Percentiles rank a stretch among this genome's conserved stretches.
These are phyloP conservation scores for Muscina levida DNA, from an alignment of 2,888 invertebrate species.

Conservation along the genomic window DNA sequence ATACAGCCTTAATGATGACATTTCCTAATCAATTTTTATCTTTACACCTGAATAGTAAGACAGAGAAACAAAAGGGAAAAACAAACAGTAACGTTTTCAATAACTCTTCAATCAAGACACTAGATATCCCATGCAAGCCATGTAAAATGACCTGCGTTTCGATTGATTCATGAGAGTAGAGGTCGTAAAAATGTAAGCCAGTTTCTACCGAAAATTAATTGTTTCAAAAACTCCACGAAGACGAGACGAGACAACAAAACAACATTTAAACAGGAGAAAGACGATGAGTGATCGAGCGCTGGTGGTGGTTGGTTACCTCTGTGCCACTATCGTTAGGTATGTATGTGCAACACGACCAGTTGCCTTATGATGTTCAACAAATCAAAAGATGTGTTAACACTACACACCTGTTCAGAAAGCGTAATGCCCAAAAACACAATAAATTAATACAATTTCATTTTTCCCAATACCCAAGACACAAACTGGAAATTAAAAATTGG, in stretches of 20 bases:
- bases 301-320: too few relatives aligned
- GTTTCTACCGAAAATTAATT: constrained; percentile 20
- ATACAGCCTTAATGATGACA: constrained; percentile 59
- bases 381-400: constrained; percentile 22
- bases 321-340: too few relatives aligned
- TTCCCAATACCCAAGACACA: not conserved
- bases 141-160: not conserved
- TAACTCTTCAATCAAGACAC: too few relatives aligned
- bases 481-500: not conserved
- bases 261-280: too few relatives aligned
- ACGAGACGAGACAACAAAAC: too few relatives aligned
- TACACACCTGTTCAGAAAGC: constrained; percentile 17
- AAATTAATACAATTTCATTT: not conserved
- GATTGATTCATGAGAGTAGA: not conserved
- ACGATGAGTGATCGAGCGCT: too few relatives aligned
- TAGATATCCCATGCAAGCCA: too few relatives aligned
- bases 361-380: not conserved
- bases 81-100: not conserved
- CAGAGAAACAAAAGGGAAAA: not conserved
- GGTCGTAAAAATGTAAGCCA: constrained; percentile 21
- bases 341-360: not conserved
- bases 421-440: not conserved
- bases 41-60: constrained; percentile 23
- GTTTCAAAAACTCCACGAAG: too few relatives aligned
- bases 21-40: constrained; percentile 56